Evolutionary conservation across 2,888 invertebrate genomes (phyloP).

Genomic region (Harpalus rubripes): DNA sequence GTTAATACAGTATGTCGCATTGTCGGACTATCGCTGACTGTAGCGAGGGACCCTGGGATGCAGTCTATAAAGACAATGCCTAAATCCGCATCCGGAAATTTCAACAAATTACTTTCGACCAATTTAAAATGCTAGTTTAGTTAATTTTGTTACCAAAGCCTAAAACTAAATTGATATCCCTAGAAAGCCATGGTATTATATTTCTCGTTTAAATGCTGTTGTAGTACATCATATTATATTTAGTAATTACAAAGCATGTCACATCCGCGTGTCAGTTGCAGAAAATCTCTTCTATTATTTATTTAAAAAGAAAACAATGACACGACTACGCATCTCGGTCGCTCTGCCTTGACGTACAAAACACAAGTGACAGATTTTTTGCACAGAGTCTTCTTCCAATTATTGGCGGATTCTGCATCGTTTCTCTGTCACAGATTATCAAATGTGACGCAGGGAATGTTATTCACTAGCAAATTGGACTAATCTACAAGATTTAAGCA

Average conservation of each 20-base stretch:
- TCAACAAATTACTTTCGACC: no score
- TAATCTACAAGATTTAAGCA: neutral
- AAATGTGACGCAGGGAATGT: neutral
- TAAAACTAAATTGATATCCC: no score
- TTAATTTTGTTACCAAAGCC: no score
- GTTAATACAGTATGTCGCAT: no score
- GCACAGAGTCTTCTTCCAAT: neutral
- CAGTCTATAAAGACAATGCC: no score
- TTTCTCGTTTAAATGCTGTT: no score
- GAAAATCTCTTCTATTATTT: neutral
- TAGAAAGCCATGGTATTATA: no score
- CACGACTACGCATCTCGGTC: no score
- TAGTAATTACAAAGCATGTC: neutral
- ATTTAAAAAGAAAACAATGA: neutral
- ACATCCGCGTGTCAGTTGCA: neutral
- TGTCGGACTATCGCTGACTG: no score
- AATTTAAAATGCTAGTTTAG: no score
- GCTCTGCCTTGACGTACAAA: neutral
- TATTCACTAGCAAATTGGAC: neutral
- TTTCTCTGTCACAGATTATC: neutral
- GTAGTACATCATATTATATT: neutral
- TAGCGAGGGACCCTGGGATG: no score
- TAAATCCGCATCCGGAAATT: no score
- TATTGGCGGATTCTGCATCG: slow-evolving; percentile 1
- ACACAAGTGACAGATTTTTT: neutral